phyloP scores from a whole-genome alignment of 2,113 vertebrate genomes.

The Anolis carolinensis region DNA sequence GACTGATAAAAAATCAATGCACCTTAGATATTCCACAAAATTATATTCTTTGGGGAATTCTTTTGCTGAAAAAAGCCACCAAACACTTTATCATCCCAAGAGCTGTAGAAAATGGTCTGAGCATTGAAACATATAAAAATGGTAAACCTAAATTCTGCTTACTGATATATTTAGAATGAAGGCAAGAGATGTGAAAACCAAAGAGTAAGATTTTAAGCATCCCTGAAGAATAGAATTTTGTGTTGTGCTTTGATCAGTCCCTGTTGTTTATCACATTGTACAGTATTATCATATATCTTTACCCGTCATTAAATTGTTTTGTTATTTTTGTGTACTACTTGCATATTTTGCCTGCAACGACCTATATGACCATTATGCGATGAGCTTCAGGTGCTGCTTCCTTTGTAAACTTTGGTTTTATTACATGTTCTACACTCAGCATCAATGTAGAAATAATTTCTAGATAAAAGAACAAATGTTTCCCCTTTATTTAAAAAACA shows the following conservation, averaged over 20 bases:
- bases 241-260: background rate
- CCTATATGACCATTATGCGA: background rate
- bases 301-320: background rate
- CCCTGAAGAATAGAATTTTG: background rate
- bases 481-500: background rate
- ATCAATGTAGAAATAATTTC: no score
- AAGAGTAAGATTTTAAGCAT: background rate
- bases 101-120: slow-evolving; percentile 10
- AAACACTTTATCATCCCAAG: background rate
- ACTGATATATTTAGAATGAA: background rate
- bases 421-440: no score
- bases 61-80: background rate
- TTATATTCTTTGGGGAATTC: no score
- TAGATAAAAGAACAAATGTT: background rate
- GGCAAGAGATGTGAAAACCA: background rate
- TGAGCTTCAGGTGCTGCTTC: no score
- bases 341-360: background rate
- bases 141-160: background rate
- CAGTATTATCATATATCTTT: no score
- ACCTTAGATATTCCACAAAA: no score
- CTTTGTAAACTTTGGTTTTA: background rate
- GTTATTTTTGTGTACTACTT: background rate
- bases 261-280: background rate
- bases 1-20: no score
- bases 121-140: background rate